Evolutionary conservation across 2,797 vertebrate species (phyloP), one percentile per base, ranked within the genome.

Genomic region (Lithobates pipiens): DNA sequence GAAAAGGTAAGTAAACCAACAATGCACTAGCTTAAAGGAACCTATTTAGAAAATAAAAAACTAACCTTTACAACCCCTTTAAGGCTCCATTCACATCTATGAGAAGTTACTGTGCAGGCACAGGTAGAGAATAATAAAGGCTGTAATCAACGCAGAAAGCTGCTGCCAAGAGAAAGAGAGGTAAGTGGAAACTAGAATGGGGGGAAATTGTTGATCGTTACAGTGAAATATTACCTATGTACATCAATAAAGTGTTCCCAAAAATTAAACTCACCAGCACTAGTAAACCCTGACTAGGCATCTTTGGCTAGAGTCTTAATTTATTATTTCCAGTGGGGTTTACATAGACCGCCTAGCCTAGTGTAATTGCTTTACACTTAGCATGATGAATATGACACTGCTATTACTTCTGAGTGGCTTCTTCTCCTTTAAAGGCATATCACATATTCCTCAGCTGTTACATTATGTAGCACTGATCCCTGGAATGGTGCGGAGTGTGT

Each of bases 371-470:
- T 46, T 25, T 16, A 69, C 34, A 44, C 25, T 79, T 44, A 84
- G 15, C 46, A 25, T 84, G 74, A 61, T 77, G 25, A 77, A 36
- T 63, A 54, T 77, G 65, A 42, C 74, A 54, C 27, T 13, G 50
- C 34, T 63, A 29, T 71, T 77, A 71, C 42, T 27, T 70, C 32
- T 42, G n/a, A 77, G 68, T 44, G 44, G n/a, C 65, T 57, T 57
- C 63, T 63, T 63, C 39, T 42, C 68, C 85, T 86, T 86, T 81
- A 86, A 72, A 81, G 54, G 39, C 34, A 85, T 77, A 84, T 81
- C 63, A 69, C 73, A 77, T 65, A 44, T 50, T 61, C 85, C 67
- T 83, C 85, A 86, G 85, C 85, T 86, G 85, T 86, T 82, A 57
- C 80, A 86, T 86, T 73, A 86, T 72, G 54, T 44, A 23, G 54